Evolutionary conservation across 2,888 invertebrate species (phyloP).

Genomic region (Dusona sp.): DNA sequence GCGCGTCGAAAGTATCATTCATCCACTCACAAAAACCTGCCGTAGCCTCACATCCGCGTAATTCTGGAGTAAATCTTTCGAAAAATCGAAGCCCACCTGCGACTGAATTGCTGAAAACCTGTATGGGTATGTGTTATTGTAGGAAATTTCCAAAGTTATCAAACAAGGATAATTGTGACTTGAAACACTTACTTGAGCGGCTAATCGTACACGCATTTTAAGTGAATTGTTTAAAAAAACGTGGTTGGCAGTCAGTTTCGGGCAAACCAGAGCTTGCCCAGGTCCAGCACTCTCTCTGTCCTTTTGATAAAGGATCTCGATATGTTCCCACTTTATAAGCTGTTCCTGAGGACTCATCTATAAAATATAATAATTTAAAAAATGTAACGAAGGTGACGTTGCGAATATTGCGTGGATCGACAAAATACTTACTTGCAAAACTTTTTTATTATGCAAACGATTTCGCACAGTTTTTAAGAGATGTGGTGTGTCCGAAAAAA

Average conservation of each 20-base stretch:
- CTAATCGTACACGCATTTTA: no score
- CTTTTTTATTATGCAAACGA: slow-evolving; percentile 61
- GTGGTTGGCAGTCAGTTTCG: no score
- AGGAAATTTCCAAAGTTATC: no score
- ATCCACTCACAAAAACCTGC: slow-evolving; percentile 66
- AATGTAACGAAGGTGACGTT: neutral
- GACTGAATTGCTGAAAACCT: slow-evolving; percentile 64
- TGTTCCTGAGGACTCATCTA: neutral
- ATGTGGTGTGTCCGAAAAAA: slow-evolving; percentile 61
- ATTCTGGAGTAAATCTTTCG: slow-evolving; percentile 42
- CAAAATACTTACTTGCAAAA: slow-evolving; percentile 12
- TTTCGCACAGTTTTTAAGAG: slow-evolving; percentile 71
- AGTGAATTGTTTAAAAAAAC: no score
- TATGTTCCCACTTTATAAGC: slow-evolving; percentile 9
- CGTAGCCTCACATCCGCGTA: slow-evolving; percentile 54
- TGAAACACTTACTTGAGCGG: no score
- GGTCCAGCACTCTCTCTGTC: no score
- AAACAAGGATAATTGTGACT: no score
- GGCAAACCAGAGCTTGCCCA: no score
- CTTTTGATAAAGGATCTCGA: neutral
- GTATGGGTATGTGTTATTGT: slow-evolving; percentile 12
- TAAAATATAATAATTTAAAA: slow-evolving; percentile 8
- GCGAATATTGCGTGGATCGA: neutral
- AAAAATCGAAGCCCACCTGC: slow-evolving; percentile 55
- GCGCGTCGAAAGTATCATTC: slow-evolving; percentile 61